Evolutionary conservation across 2,797 vertebrate species (phyloP), one percentile per base, ranked within the genome.

Genomic region (Semotilus atromaculatus): DNA sequence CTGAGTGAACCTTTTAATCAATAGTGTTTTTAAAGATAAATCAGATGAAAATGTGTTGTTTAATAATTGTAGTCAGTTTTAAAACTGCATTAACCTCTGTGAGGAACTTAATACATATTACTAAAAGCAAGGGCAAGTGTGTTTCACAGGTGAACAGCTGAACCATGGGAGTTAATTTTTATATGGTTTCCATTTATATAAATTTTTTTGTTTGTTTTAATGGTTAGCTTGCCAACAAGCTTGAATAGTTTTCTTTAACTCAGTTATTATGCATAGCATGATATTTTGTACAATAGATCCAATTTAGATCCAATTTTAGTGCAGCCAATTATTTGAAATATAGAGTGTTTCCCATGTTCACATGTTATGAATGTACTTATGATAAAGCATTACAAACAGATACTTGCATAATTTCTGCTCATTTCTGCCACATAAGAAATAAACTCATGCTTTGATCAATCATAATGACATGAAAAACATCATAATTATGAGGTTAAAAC

Each of bases 71-170:
- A 64, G 29, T 80, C 68, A 3, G 14, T 74, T 77, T 80, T 45
- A 53, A 68, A 86, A 62, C 60, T 19, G 38, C 76, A 75, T 91
- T 85, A 90, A 88, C 90, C 87, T 90, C 86, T 86, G 45, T 88
- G 87, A 90, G 89, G 88, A 87, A 36, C 45, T 79, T 51, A 70
- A 83, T 62, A 40, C 43, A 45, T 45, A 48, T 83, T 66, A 68
- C 66, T 38, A 4, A 29, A 36, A 14, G 38, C 38, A 40, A 40
- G 8, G 43, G 13, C 14, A 16, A 73, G 21, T 31, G 51, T 31
- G 21, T 58, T 82, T 82, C 29, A 79, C 78, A 14, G 14, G 29
- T 29, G 13, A 40, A 58, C 43, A 45, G 34, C 38, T 40, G 26
- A 80, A 31, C 8, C 55, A 66, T 40, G 81, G 16, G 53, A 73